These are phyloP conservation scores for Coptodon bakossiorum DNA, from an alignment of 2,113 vertebrate genomes.

Conservation along the genomic window DNA sequence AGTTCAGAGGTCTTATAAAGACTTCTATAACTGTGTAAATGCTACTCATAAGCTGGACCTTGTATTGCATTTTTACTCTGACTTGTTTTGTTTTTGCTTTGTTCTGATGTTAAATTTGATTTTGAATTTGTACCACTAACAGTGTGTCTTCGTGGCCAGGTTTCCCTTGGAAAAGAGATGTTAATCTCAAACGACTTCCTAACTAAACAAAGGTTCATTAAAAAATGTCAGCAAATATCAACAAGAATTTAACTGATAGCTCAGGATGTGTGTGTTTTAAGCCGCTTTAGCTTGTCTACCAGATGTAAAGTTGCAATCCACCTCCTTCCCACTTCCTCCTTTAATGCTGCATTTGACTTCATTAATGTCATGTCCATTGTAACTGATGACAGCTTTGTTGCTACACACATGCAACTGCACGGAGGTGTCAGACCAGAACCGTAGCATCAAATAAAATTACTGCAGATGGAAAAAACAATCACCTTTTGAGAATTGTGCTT, in stretches of 20 bases:
- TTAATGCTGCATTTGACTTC: not conserved
- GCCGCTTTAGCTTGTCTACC: not conserved
- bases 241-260: not conserved
- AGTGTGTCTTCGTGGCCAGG: accelerated
- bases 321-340: accelerated
- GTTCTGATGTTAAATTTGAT: not conserved
- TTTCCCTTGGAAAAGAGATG: not conserved
- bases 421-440: not conserved
- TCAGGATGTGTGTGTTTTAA: not conserved
- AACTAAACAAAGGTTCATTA: not conserved
- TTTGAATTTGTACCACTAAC: not conserved
- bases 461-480: not conserved
- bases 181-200: not conserved
- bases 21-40: not conserved
- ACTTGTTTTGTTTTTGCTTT: not conserved
- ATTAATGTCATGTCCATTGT: not conserved
- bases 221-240: not conserved
- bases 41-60: not conserved
- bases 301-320: not conserved
- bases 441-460: not conserved
- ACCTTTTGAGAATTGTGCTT: not conserved
- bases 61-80: not conserved
- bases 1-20: not conserved
- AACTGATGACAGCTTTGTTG: not conserved
- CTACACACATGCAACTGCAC: not conserved